These are phyloP conservation scores for Dioctria linearis DNA, from an alignment of 2,888 invertebrate genomes.

Conservation along the genomic window DNA sequence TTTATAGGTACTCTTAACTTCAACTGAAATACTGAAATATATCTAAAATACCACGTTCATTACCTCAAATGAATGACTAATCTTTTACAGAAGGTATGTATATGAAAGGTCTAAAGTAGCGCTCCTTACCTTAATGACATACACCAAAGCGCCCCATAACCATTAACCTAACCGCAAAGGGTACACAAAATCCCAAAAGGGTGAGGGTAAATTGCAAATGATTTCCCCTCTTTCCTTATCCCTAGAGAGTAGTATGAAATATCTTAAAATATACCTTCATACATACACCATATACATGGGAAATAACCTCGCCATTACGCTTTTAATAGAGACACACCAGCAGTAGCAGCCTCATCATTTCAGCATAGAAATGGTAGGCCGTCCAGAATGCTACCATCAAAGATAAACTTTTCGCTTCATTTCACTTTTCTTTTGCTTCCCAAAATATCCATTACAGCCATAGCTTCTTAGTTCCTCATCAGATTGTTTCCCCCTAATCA, in stretches of 20 bases:
- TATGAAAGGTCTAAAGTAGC: constrained; percentile 26
- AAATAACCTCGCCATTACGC: background rate
- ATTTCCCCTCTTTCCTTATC: background rate
- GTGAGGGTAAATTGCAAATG: background rate
- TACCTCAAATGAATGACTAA: constrained; percentile 7
- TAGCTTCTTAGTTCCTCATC: constrained; percentile 16
- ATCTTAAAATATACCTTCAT: background rate
- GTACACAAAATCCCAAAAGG: constrained; percentile 12
- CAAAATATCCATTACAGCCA: constrained; percentile 9
- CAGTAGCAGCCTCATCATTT: constrained; percentile 11
- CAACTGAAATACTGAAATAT: constrained; percentile 9
- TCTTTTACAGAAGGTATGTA: background rate
- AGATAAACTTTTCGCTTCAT: constrained; percentile 55
- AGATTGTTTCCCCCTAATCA: constrained; percentile 40
- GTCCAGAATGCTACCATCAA: constrained; percentile 1
- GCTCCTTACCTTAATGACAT: constrained; percentile 21
- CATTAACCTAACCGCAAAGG: constrained; percentile 32
- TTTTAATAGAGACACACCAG: constrained; percentile 27
- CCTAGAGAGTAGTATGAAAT: background rate
- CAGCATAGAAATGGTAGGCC: constrained; percentile 6
- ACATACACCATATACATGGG: background rate
- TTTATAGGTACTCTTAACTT: constrained; percentile 21
- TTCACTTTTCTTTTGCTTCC: constrained; percentile 33
- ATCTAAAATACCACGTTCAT: background rate
- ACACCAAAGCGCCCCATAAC: constrained; percentile 15